Base-by-base conservation (phyloP, 2,888 invertebrate genomes). In the Drosophila setosimentum region DNA sequence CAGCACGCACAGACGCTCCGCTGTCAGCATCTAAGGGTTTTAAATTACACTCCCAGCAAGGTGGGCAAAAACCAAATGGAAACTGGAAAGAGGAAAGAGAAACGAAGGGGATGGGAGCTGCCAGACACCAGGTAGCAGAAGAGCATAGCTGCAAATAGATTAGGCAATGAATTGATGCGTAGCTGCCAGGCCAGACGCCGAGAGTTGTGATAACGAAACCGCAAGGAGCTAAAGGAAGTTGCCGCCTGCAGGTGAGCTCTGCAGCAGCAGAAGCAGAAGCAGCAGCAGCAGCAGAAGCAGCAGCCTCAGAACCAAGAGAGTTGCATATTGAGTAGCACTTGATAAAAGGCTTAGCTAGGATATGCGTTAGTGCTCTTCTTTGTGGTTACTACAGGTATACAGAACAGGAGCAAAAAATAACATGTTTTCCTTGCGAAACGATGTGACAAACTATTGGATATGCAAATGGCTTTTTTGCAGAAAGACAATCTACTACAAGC, bases 101-200 rank as follows among this genome's bases (percentile, higher is more conserved):
- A n/a, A n/a, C n/a, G n/a, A n/a, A n/a, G 37, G 27, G 3, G 30
- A 58, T 29, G 8, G n/a, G 13, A 35, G 54, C 27, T 29, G 49
- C 10, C 42, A 53, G 33, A 49, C 53, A 64, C 42, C 68, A 78
- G 78, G 79, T 64, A 74, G 70, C 69, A 68, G 62, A 82, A 83
- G 54, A 70, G 76, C 72, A 66, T 67, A 77, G 78, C 84, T 77
- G 89, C 87, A 85, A 85, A 85, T 85, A 85, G 89, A 85, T 85
- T 85, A 85, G 85, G 87, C 87, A 82, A 87, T 80, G 85, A 89
- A 85, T 85, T 89, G 85, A 85, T 85, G 85, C 89, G 87, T 87
- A 87, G 87, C 89, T 89, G 85, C 89, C 85, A 84, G 84, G 66
- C 81, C 73, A 78, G 77, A 71, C 77, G 86, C 78, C 80, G 80